Base-by-base conservation (phyloP, 2,797 vertebrate genomes). In the Scarus forsteni region DNA sequence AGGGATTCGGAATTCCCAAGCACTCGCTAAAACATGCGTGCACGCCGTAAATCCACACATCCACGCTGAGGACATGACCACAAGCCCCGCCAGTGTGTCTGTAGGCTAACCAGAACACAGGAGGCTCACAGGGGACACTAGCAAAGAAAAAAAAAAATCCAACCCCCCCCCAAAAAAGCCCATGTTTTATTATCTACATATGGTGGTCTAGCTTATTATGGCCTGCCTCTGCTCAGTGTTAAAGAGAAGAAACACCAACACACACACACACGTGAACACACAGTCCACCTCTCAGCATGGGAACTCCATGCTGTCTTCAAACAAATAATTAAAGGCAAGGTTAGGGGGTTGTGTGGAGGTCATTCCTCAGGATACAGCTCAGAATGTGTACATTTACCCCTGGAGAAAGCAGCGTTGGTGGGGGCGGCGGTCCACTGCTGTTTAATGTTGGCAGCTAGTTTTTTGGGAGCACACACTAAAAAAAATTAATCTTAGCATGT, bases 241-340 rank as follows among this genome's bases (percentile, higher is more conserved):
- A 80, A 71, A 60, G 83, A 82, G 35, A 75, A 78, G 78, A 90
- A 91, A 91, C 92, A 82, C 92, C 82, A 81, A 89, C 80, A 76
- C 83, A 71, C 81, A 77, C n/a, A 79, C 85, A 73, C 60, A 89
- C 45, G n/a, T 3, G 85, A 90, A 92, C 93, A 90, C 87, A 85
- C 61, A 79, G 83, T 48, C 67, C 43, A 44, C 84, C 92, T 95
- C 96, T 95, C 96, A 95, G 95, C 96, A 86, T 96, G 96, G 95
- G 96, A 97, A 97, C 96, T 96, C 94, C 93, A 96, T 95, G 96
- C 96, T 97, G 96, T 97, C 97, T 98, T 98, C 97, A 98, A 99
- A 99, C 97, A 99, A 98, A 97, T 98, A 97, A 98, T 98, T 98
- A 98, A 95, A 93, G 93, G 92, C 94, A 96, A 97, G 97, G 97